These are phyloP conservation scores for Phrynosoma platyrhinos DNA, from an alignment of 2,113 vertebrate genomes.

Conservation along the genomic window DNA sequence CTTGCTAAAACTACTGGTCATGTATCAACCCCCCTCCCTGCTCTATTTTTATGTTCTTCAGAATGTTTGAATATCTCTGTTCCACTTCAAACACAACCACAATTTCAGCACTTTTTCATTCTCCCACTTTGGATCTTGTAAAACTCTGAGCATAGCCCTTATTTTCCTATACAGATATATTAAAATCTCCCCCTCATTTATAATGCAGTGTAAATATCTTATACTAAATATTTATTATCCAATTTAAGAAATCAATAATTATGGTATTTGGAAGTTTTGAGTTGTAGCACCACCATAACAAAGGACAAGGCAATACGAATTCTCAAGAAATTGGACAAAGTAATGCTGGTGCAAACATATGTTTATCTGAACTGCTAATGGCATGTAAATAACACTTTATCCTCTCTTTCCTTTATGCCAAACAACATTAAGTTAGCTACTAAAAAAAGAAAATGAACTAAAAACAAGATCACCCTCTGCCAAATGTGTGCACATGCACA, in stretches of 20 bases:
- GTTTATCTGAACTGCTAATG: not conserved
- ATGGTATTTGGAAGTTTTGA: too few relatives aligned
- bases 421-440: not conserved
- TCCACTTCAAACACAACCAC: too few relatives aligned
- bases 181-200: not conserved
- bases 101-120: not conserved
- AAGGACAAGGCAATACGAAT: not conserved
- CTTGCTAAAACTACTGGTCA: too few relatives aligned
- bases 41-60: too few relatives aligned
- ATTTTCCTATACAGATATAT: not conserved
- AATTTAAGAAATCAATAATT: not conserved
- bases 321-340: not conserved
- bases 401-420: constrained; percentile 40
- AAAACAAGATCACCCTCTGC: not conserved
- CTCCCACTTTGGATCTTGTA: not conserved
- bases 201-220: not conserved
- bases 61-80: too few relatives aligned
- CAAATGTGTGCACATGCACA: not conserved
- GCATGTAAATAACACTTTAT: constrained; percentile 12
- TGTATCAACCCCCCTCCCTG: too few relatives aligned
- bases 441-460: not conserved
- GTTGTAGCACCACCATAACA: not conserved
- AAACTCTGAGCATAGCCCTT: not conserved
- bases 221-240: too few relatives aligned
- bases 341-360: not conserved